Percentiles rank a stretch among this genome's conserved stretches.
Conservation (phyloP, 2,888 invertebrate genomes). For the Pycnomerus fuliginosus region DNA sequence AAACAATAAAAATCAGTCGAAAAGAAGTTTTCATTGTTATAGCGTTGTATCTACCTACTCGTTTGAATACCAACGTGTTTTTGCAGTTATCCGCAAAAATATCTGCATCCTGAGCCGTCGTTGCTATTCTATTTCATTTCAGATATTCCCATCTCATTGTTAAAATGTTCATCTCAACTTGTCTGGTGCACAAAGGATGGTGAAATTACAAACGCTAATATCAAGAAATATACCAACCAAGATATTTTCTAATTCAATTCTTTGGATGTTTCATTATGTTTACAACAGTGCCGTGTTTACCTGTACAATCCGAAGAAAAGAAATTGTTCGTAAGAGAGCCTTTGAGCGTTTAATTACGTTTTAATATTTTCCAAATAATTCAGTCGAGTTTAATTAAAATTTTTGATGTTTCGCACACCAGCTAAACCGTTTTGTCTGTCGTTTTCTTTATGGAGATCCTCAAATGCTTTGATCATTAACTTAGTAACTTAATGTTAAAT, state of each 20-base stretch:
- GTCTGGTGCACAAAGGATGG: constrained; percentile 29
- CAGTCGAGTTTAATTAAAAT: constrained; percentile 14
- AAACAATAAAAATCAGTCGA: too few species aligned
- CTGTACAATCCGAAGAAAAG: constrained; percentile 8
- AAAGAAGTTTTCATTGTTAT: too few species aligned
- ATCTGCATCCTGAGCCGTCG: constrained; percentile 27
- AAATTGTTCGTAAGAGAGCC: constrained; percentile 5
- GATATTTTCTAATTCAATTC: constrained; percentile 31
- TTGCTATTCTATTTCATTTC: constrained; percentile 24
- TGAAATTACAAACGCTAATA: constrained; percentile 32
- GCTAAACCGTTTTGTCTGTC: too few species aligned
- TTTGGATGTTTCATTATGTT: constrained; percentile 30
- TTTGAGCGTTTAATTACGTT: constrained; percentile 14
- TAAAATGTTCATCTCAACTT: constrained; percentile 29
- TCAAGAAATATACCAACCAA: constrained; percentile 30
- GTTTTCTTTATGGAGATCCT: too few species aligned
- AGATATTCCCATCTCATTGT: constrained; percentile 26
- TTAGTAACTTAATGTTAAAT: too few species aligned
- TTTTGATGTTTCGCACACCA: too few species aligned
- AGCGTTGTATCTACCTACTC: too few species aligned
- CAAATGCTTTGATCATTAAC: too few species aligned
- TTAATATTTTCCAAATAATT: constrained; percentile 8
- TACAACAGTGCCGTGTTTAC: constrained; percentile 10
- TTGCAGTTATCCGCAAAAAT: too few species aligned
- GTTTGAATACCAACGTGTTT: too few species aligned